These are phyloP conservation scores for Euthynnus affinis DNA, from an alignment of 2,797 vertebrate species.

Conservation along the genomic window DNA sequence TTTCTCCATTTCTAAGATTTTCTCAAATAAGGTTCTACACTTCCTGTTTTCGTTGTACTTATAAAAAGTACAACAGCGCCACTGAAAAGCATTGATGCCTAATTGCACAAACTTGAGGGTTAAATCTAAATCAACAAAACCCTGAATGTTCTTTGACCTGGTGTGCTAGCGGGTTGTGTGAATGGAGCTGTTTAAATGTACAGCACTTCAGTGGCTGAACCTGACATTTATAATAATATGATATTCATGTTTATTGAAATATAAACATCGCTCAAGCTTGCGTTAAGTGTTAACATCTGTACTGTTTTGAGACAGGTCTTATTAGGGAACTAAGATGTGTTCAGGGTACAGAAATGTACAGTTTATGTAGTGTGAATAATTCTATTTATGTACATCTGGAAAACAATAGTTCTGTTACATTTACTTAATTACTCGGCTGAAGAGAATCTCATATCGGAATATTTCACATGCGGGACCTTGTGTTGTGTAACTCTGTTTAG, in stretches of 20 bases:
- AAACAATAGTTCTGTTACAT: conserved; percentile 34
- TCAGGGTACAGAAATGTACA: conserved; percentile 64
- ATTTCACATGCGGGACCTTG: conserved; percentile 15
- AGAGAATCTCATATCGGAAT: conserved; percentile 35
- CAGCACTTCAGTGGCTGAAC: conserved; percentile 11
- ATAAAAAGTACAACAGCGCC: conserved; percentile 7
- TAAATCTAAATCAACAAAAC: conserved; percentile 2
- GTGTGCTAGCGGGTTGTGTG: conserved; percentile 9
- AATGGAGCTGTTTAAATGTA: conserved; percentile 28
- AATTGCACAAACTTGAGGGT: conserved; percentile 54
- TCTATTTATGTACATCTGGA: conserved; percentile 74
- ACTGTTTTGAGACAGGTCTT: conserved; percentile 15
- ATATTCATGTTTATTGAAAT: conserved; percentile 13
- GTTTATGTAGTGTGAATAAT: conserved; percentile 79
- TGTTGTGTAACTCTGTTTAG: neutral
- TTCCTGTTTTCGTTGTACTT: neutral
- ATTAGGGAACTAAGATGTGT: conserved; percentile 29
- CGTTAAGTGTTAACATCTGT: conserved; percentile 41
- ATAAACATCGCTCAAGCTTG: conserved; percentile 11
- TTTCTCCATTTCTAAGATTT: neutral
- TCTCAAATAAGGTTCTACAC: neutral
- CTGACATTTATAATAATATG: conserved; percentile 15
- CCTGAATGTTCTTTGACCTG: conserved; percentile 32
- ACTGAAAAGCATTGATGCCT: neutral
- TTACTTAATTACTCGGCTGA: conserved; percentile 20